phyloP scores from a whole-genome alignment of 2,888 invertebrate genomes.

The Folsomia candida region DNA sequence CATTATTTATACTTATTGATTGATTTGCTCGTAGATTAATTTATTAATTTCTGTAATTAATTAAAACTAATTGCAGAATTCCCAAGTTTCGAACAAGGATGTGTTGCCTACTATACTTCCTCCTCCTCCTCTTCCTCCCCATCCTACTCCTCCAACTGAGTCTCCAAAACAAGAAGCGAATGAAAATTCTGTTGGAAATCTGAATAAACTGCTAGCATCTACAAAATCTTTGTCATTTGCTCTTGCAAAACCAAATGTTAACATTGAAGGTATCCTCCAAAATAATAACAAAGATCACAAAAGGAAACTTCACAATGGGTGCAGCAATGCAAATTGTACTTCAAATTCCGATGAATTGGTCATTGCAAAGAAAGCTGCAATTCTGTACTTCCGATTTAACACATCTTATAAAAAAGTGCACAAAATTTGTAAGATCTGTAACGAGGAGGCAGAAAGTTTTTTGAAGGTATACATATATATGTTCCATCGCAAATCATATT shows the following conservation, averaged over 20 bases:
- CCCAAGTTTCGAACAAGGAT: slow-evolving; percentile 5
- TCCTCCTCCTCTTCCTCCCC: background rate
- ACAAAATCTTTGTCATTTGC: slow-evolving; percentile 1
- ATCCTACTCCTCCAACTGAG: background rate
- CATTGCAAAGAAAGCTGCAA: background rate
- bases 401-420: slow-evolving; percentile 3
- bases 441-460: slow-evolving; percentile 23
- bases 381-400: slow-evolving; percentile 6
- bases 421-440: slow-evolving; percentile 29
- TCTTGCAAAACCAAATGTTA: background rate
- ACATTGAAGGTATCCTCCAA: background rate
- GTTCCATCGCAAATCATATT: too few relatives aligned
- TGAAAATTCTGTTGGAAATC: background rate
- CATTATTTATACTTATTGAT: too few relatives aligned
- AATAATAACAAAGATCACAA: background rate
- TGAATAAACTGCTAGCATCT: background rate
- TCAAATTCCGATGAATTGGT: background rate
- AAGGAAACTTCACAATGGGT: slow-evolving; percentile 6
- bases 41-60: background rate
- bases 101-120: background rate
- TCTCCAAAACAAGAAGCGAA: background rate
- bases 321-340: slow-evolving; percentile 5
- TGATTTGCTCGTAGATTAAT: background rate
- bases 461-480: slow-evolving; percentile 21
- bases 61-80: background rate